Evolutionary conservation across 2,888 invertebrate genomes (phyloP).

Genomic region (Dicyrtoma fusca): DNA sequence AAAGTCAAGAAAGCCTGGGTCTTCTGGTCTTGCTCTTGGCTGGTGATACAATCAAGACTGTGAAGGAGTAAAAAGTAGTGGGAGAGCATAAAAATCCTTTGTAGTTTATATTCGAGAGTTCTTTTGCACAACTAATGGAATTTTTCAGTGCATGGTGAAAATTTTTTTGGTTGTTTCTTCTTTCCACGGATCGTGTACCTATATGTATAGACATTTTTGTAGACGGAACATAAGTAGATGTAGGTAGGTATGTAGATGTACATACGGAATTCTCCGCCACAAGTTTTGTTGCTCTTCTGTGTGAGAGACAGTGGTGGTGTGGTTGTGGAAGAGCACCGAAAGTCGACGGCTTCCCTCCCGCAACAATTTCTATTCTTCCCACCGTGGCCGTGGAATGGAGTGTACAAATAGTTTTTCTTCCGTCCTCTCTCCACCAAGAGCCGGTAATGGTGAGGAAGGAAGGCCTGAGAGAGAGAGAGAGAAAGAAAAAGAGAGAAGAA

Average conservation of each 20-base stretch:
- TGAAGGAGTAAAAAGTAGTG: too few relatives aligned
- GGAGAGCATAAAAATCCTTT: too few relatives aligned
- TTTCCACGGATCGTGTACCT: neutral
- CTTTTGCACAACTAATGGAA: too few relatives aligned
- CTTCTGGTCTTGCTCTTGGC: too few relatives aligned
- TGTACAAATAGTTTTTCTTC: slow-evolving; percentile 9
- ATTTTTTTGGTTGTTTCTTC: neutral
- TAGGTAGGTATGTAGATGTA: too few relatives aligned
- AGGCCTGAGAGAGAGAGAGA: neutral
- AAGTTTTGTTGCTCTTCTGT: neutral
- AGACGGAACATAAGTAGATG: neutral
- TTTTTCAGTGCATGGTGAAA: too few relatives aligned
- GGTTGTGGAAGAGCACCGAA: neutral
- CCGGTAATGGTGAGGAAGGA: slow-evolving; percentile 12
- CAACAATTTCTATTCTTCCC: slow-evolving; percentile 26
- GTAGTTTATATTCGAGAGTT: too few relatives aligned
- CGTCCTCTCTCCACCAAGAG: neutral
- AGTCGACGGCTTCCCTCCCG: neutral
- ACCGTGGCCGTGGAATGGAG: neutral
- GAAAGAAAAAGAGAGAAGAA: too few relatives aligned
- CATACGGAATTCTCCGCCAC: too few relatives aligned
- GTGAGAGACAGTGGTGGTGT: neutral
- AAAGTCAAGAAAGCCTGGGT: too few relatives aligned
- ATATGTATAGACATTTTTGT: too few relatives aligned
- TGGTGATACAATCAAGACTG: too few relatives aligned